Base-by-base conservation (phyloP, 2,797 vertebrate genomes). In the Sebastes trivittatus region DNA sequence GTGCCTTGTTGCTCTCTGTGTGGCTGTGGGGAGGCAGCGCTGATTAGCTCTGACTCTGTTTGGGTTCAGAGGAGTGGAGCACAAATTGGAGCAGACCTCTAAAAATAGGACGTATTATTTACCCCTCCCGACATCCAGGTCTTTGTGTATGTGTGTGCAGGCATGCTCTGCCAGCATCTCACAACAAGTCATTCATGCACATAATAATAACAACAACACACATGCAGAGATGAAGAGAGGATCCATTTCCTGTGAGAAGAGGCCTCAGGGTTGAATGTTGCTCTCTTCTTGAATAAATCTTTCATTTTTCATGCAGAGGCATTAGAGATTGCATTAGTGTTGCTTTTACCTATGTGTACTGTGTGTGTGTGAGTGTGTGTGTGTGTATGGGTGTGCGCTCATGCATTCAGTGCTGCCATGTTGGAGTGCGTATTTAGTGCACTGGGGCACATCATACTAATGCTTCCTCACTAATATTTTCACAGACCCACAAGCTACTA, bases 31-130 rank as follows among this genome's bases (percentile, higher is more conserved):
- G 75, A 83, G 78, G 83, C 71, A 67, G 82, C 0, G 13, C 82
- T 89, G 90, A 92, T 93, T 83, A 88, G 86, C 80, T 78, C 76
- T 20, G 55, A 80, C 83, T 85, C 69, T 87, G 86, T 90, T 87
- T 83, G 83, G 86, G 81, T 90, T 92, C 80, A 85, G 63, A 88
- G 62, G 72, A 89, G 82, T 52, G 75, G 67, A 88, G 83, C 75
- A 81, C 75, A 92, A 93, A 92, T 84, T 92, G 87, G 87, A 92
- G 87, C 89, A 89, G 78, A 84, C 70, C 83, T 90, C 91, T 89
- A 93, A 90, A 93, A 91, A 92, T 93, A 93, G 87, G 66, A 75
- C 7, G 3, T 68, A 81, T 91, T 92, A 92, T 90, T 88, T 85
- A 87, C 71, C 77, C 78, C 84, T 85, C 29, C 68, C 75, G 78